phyloP scores from a whole-genome alignment of 2,113 vertebrate species.

The Prunella himalayana region DNA sequence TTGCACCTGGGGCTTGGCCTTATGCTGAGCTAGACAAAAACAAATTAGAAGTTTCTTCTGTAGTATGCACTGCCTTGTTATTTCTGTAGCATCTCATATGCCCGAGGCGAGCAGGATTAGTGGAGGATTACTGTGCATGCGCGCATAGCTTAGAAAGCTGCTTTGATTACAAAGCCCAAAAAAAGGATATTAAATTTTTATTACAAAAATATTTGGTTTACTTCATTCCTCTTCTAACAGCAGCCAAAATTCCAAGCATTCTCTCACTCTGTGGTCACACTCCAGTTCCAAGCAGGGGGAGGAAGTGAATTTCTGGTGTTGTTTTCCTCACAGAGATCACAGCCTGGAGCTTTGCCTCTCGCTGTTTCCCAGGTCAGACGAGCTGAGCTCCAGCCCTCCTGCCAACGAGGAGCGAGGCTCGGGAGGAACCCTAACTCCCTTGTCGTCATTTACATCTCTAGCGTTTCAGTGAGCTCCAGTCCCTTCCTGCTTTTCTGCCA shows the following conservation, averaged over 20 bases:
- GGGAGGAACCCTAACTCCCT: accelerated
- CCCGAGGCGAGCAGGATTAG: slow-evolving; percentile 10
- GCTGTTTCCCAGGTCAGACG: background rate
- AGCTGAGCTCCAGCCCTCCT: background rate
- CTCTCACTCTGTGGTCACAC: background rate
- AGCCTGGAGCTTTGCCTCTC: background rate
- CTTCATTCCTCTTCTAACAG: slow-evolving; percentile 17
- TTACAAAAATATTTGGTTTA: slow-evolving; percentile 41
- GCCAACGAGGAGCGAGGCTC: too few relatives aligned
- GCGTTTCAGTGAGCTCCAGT: background rate
- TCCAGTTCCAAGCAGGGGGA: background rate
- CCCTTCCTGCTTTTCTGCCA: background rate
- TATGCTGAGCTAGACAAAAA: background rate
- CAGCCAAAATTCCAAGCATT: slow-evolving; percentile 23
- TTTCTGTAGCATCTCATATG: slow-evolving; percentile 1
- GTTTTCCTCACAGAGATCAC: background rate
- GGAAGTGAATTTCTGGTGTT: background rate
- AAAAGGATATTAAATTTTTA: slow-evolving; percentile 47
- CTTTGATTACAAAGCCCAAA: slow-evolving; percentile 30
- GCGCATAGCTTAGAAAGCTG: slow-evolving; percentile 12
- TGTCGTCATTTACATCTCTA: background rate
- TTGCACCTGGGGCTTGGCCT: background rate
- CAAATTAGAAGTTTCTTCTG: background rate
- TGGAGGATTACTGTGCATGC: background rate
- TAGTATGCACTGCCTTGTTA: background rate